A percentile compares a stretch with the other conserved stretches of the same genome.
Conservation (phyloP, 2,797 vertebrate genomes). For the Tapera naevia region DNA sequence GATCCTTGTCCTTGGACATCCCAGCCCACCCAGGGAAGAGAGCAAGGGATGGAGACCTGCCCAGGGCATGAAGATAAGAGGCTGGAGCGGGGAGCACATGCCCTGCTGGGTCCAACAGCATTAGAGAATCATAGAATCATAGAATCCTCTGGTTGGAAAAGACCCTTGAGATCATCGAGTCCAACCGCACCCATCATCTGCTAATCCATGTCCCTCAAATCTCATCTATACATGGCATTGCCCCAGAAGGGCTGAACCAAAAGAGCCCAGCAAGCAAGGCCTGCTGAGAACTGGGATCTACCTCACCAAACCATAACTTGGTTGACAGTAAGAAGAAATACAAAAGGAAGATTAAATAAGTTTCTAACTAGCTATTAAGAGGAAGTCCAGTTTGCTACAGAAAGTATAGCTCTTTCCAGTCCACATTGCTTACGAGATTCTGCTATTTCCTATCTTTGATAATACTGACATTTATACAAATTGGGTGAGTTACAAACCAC, state of each 20-base stretch:
- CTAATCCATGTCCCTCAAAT: no score
- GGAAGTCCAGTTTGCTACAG: neutral
- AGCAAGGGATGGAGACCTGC: neutral
- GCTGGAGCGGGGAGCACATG: rapidly evolving
- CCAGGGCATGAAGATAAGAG: neutral
- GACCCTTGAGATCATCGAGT: no score
- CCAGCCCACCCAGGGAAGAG: neutral
- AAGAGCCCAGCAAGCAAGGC: neutral
- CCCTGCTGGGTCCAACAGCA: neutral
- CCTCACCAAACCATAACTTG: neutral
- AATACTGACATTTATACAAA: neutral
- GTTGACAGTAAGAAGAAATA: neutral
- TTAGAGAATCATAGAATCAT: no score
- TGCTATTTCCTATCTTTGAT: neutral
- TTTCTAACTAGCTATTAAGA: neutral
- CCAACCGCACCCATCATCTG: no score
- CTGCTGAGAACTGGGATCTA: neutral
- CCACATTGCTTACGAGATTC: neutral
- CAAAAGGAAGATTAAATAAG: neutral
- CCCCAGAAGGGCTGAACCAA: neutral
- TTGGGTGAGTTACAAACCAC: neutral
- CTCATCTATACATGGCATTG: no score
- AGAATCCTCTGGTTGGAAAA: no score
- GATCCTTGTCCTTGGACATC: neutral
- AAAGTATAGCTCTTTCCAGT: neutral